Percentiles rank a stretch among this genome's conserved stretches.
Evolutionary conservation across 1,140 invertebrate genomes (phyloP).

Genomic region (Atta texana): DNA sequence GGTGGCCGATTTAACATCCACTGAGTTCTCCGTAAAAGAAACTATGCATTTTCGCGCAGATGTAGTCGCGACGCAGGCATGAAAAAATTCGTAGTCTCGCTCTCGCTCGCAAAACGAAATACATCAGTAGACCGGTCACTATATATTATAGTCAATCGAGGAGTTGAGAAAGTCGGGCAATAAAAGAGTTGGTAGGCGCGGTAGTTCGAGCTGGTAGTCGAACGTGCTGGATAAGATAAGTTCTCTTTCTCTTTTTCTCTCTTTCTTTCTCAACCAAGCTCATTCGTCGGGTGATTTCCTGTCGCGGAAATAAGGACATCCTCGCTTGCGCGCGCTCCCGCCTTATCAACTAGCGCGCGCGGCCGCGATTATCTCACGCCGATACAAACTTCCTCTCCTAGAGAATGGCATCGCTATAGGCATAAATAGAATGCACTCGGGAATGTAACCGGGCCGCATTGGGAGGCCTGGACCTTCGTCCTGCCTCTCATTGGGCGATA

Average conservation of each 20-base stretch:
- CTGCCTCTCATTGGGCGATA: constrained; percentile 35
- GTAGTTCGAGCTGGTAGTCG: constrained; percentile 64
- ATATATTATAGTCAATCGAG: constrained; percentile 69
- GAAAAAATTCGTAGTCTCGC: constrained; percentile 19
- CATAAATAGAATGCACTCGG: constrained; percentile 11
- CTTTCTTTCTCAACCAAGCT: constrained; percentile 23
- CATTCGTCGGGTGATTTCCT: constrained; percentile 74
- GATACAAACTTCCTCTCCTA: constrained; percentile 42
- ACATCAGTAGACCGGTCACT: constrained; percentile 60
- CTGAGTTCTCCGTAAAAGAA: not conserved
- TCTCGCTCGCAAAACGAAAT: not conserved
- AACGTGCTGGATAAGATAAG: constrained; percentile 76
- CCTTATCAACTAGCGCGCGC: constrained; percentile 41
- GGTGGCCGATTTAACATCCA: not conserved
- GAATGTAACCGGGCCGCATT: constrained; percentile 27
- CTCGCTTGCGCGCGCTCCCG: constrained; percentile 29
- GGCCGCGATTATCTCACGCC: constrained; percentile 37
- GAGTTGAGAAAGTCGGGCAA: constrained; percentile 63
- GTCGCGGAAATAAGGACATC: constrained; percentile 73
- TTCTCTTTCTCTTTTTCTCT: constrained; percentile 56
- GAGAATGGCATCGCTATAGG: not conserved
- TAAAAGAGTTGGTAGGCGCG: constrained; percentile 70
- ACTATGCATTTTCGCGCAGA: constrained; percentile 4
- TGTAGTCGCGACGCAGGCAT: not conserved
- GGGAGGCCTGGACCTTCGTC: not conserved